Conservation (phyloP, 2,797 vertebrate species). For the Amphiprion clarkii region DNA sequence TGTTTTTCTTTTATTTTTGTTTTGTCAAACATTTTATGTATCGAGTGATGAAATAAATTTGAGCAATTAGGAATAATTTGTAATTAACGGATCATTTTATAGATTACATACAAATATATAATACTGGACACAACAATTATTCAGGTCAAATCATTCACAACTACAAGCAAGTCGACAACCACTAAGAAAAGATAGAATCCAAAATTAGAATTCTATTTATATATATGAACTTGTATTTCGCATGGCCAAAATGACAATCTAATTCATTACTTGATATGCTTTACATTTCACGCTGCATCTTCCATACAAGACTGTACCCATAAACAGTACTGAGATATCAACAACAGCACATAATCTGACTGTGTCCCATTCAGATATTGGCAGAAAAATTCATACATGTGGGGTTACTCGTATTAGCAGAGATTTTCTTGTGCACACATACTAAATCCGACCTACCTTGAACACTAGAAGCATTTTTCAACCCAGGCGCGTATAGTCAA, state of each 20-base stretch:
- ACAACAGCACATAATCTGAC: background rate
- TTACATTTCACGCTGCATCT: too few species aligned
- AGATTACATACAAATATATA: background rate
- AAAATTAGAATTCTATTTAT: background rate
- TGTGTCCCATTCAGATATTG: background rate
- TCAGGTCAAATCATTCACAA: background rate
- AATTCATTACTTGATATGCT: background rate
- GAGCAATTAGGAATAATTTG: background rate
- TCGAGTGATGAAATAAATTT: slow-evolving; percentile 2
- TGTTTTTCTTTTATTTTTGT: background rate
- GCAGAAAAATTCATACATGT: background rate
- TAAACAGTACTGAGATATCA: slow-evolving; percentile 1
- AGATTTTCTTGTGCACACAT: background rate
- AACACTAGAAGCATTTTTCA: slow-evolving; percentile 17
- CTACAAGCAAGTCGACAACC: background rate
- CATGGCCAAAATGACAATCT: background rate
- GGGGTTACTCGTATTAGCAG: background rate
- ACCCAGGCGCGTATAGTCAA: slow-evolving; percentile 8
- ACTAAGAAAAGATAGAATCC: background rate
- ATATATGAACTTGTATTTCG: background rate
- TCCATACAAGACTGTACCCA: background rate
- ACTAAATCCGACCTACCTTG: slow-evolving; percentile 14
- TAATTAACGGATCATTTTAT: background rate
- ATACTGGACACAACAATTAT: background rate
- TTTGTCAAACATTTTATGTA: slow-evolving; percentile 6